Percentiles rank a stretch among this genome's conserved stretches.
Conservation (phyloP, 2,113 vertebrate species). For the Syngnathus typhle region DNA sequence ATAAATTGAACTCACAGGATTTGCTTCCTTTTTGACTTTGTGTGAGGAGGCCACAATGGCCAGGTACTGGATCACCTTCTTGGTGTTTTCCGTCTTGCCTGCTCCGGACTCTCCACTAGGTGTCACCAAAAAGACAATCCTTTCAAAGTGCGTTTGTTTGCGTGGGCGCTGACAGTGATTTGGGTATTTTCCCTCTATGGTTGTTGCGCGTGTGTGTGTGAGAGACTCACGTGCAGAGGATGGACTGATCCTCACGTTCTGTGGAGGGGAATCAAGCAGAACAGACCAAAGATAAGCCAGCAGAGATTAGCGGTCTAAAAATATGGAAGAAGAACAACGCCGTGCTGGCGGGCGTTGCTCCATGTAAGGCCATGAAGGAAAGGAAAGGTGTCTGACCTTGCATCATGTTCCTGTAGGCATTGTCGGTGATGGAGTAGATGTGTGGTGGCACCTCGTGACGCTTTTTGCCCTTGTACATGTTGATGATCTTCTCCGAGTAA, state of each 20-base stretch:
- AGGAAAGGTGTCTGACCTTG: conserved; percentile 75
- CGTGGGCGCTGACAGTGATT: not conserved
- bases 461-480: conserved; percentile 99
- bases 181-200: no score
- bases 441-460: conserved; percentile 93
- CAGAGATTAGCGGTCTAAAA: conserved; percentile 55
- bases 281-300: conserved; percentile 41
- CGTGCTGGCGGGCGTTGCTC: conserved; percentile 20
- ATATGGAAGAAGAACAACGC: conserved; percentile 22
- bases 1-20: conserved; percentile 55
- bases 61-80: conserved; percentile 98
- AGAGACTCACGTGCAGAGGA: conserved; percentile 71
- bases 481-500: conserved; percentile 93
- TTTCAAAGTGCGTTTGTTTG: not conserved
- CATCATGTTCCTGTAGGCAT: conserved; percentile 96
- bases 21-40: conserved; percentile 80
- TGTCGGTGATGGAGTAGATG: conserved; percentile 95
- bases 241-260: conserved; percentile 73
- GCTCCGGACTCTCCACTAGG: conserved; percentile 93
- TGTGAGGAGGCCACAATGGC: conserved; percentile 90
- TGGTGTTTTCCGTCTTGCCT: conserved; percentile 96
- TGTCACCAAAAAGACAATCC: not conserved
- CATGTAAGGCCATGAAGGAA: conserved; percentile 58
- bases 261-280: conserved; percentile 36
- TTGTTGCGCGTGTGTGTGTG: not conserved